Evolutionary conservation across 2,113 vertebrate species (phyloP), one percentile per base, ranked within the genome.

Genomic region (Mustela lutreola): DNA sequence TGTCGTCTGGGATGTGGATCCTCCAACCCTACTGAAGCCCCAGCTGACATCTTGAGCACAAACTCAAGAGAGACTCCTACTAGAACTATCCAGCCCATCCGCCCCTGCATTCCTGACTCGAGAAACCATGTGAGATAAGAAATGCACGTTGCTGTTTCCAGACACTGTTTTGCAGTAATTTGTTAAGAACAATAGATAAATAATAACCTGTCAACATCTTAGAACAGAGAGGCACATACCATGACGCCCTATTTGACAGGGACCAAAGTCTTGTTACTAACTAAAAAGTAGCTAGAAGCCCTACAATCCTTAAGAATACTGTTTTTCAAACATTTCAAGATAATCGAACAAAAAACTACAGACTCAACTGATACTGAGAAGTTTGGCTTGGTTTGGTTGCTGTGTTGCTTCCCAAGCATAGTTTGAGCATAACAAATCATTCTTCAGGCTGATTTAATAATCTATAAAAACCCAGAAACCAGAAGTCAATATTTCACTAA

Each of bases 401-500:
- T 62, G 1, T n/a, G 9, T 67, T 81, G 42, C 14, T 82, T 81
- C 71, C 24, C 21, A 91, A 97, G 45, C 33, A 42, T 42, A 18
- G 11, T 39, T 24, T 65, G 42, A 81, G 58, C 36, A 89, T 91
- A 96, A 84, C 48, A 90, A 96, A 63, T 39, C 4, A 75, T 97
- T 96, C 84, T 87, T 62, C 82, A 78, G 62, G 45, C 48, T 93
- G 91, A 50, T 87, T 86, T 88, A 85, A 90, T 94, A 36, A 67
- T 81, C 58, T 93, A 71, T 91, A 78, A 95, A 95, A 95, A 89
- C 75, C 48, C 58, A 86, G 19, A 36, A 80, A 60, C 58, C 91
- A 76, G 81, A 91, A 92, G 73, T 78, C 91, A 96, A 65, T 94
- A 86, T 95, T 95, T 98, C 91, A 95, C 82, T 65, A 89, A 97